These are phyloP conservation scores for Lacanobia wlatinum DNA, from an alignment of 2,888 invertebrate genomes.

Conservation along the genomic window DNA sequence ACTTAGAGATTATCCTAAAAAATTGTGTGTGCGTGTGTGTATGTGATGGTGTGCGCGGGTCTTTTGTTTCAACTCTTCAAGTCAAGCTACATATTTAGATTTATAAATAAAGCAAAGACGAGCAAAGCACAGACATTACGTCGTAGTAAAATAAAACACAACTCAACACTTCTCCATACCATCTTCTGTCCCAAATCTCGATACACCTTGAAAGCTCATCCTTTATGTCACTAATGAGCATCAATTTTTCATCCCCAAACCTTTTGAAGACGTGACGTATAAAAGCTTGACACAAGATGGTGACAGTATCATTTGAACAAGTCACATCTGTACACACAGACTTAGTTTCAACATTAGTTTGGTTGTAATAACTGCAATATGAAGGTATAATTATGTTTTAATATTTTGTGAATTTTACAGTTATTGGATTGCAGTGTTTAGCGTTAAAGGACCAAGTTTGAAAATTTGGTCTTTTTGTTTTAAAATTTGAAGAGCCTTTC, in stretches of 20 bases:
- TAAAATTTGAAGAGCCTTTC: neutral
- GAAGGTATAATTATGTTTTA: slow-evolving; percentile 66
- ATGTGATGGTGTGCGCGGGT: no score
- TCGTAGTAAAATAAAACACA: neutral
- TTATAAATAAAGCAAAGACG: neutral
- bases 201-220: slow-evolving; percentile 83
- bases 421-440: slow-evolving; percentile 52
- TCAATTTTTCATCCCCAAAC: slow-evolving; percentile 85
- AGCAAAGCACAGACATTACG: neutral
- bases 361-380: slow-evolving; percentile 52
- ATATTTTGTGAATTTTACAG: neutral
- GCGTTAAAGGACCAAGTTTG: neutral
- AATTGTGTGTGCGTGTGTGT: no score
- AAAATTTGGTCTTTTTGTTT: neutral
- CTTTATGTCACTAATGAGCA: slow-evolving; percentile 81
- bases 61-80: no score
- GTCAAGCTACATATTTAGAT: no score
- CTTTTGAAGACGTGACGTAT: slow-evolving; percentile 71
- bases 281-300: slow-evolving; percentile 74
- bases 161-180: slow-evolving; percentile 68
- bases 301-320: slow-evolving; percentile 69
- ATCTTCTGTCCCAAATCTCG: slow-evolving; percentile 65
- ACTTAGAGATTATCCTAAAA: no score
- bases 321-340: slow-evolving; percentile 28
- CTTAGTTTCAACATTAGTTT: slow-evolving; percentile 16